Evolutionary conservation across 2,888 invertebrate species (phyloP).

Genomic region (Drosophila incognita): DNA sequence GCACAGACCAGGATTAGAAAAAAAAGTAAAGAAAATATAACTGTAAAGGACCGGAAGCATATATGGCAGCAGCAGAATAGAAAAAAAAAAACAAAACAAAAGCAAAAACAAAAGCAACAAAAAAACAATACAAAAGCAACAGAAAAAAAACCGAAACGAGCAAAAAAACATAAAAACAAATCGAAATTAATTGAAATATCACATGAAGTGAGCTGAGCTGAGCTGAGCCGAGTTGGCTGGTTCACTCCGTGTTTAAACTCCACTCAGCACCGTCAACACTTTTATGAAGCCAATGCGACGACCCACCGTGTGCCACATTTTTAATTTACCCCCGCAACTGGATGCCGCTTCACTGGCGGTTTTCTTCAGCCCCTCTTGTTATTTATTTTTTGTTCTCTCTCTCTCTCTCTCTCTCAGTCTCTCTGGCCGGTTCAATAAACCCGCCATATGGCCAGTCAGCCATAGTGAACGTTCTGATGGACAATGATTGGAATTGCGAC

Average conservation of each 20-base stretch:
- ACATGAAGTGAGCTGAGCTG: constrained; percentile 40
- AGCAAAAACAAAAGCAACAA: constrained; percentile 30
- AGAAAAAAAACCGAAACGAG: constrained; percentile 38
- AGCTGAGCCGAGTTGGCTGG: constrained; percentile 6
- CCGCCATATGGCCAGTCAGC: constrained; percentile 48
- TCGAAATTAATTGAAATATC: constrained; percentile 75
- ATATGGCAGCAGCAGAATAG: constrained; percentile 35
- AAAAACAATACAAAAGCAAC: not conserved
- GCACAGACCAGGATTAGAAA: constrained; percentile 3
- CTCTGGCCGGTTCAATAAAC: constrained; percentile 67
- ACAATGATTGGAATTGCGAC: constrained; percentile 24
- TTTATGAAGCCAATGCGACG: constrained; percentile 64
- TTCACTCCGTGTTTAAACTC: constrained; percentile 25
- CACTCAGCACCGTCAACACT: constrained; percentile 52
- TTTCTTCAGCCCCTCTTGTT: constrained; percentile 32
- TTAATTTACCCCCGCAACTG: constrained; percentile 66
- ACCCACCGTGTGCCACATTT: constrained; percentile 61
- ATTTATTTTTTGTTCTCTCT: constrained; percentile 1
- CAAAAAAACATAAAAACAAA: constrained; percentile 12
- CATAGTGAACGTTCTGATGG: constrained; percentile 19
- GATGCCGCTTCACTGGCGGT: constrained; percentile 39
- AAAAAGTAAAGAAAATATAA: constrained; percentile 42
- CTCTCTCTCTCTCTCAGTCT: constrained; percentile 6
- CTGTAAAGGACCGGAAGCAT: constrained; percentile 25
- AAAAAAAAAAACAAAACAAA: not conserved